Conservation (phyloP, 2,888 invertebrate genomes). For the Leucozona laternaria region DNA sequence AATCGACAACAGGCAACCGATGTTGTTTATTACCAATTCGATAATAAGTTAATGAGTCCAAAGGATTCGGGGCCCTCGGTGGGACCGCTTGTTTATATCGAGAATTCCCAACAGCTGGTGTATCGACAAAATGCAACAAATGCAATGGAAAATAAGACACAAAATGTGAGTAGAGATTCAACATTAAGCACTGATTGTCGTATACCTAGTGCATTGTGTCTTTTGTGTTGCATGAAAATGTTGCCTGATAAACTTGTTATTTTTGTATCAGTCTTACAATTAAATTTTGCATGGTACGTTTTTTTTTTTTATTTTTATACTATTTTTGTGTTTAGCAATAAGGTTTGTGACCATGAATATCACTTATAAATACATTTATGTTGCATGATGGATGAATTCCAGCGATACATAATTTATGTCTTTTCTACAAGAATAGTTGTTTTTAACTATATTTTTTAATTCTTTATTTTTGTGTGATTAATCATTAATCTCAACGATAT, state of each 20-base stretch:
- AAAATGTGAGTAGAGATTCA: conserved; percentile 69
- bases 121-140: conserved; percentile 58
- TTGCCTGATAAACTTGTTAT: conserved; percentile 47
- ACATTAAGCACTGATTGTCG: conserved; percentile 25
- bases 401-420: neutral
- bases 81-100: conserved; percentile 67
- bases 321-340: neutral
- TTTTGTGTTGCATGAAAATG: conserved; percentile 74
- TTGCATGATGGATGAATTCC: conserved; percentile 17
- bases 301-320: neutral
- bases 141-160: conserved; percentile 64
- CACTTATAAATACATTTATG: neutral
- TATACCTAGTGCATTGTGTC: conserved; percentile 49
- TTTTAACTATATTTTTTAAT: neutral
- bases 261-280: neutral
- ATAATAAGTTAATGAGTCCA: conserved; percentile 77
- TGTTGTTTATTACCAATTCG: conserved; percentile 83
- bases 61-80: conserved; percentile 60
- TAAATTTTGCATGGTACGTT: conserved; percentile 46
- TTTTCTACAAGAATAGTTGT: neutral
- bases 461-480: neutral
- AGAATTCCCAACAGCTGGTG: conserved; percentile 60
- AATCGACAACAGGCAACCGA: conserved; percentile 77
- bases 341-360: neutral
- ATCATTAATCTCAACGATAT: neutral